Base-by-base conservation (phyloP, 2,888 invertebrate species). In the Myathropa florea region DNA sequence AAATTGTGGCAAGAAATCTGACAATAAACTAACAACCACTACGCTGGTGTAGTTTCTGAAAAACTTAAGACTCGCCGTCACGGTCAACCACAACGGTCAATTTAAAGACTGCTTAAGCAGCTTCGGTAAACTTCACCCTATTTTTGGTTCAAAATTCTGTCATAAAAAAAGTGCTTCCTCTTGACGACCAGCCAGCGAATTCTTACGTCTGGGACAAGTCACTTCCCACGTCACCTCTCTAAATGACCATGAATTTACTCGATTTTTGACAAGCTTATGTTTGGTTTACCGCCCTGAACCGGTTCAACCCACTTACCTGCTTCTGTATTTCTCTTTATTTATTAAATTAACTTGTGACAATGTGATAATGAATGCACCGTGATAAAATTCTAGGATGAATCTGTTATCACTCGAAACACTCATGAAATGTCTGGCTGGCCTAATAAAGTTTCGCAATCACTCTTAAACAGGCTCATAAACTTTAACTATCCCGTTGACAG, bases 291-390 rank as follows among this genome's bases (percentile, higher is more conserved):
- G n/a, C 18, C 46, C 18, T 46, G 46, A 46, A 2, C 46, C 7
- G 18, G 18, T 18, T 46, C 18, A 6, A 4, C 18, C 18, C 7
- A 64, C 24, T 26, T 24, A 26, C 24, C 53, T 75, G 55, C 73
- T 64, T 14, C 4, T 26, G 26, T 53, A 57, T 64, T 75, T 12
- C 33, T 75, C 7, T 57, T 21, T 36, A 61, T 64, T 75, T 23
- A 65, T 23, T 28, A 36, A 24, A 46, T 46, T 0, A 46, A n/a
- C 46, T 46, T 18, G 46, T 46, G 46, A 46, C 46, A 46, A 46
- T 18, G 46, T 18, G 46, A 46, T 46, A 18, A 46, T 18, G 46
- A 46, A n/a, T 2, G 46, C 2, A 46, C 46, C 18, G 46, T 46
- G 46, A 18, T n/a, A 6, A 46, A 46, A 46, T 46, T 46, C 18